These are phyloP conservation scores for Cricetomys ansorgei DNA, from an alignment of 2,113 vertebrate genomes.

Conservation along the genomic window DNA sequence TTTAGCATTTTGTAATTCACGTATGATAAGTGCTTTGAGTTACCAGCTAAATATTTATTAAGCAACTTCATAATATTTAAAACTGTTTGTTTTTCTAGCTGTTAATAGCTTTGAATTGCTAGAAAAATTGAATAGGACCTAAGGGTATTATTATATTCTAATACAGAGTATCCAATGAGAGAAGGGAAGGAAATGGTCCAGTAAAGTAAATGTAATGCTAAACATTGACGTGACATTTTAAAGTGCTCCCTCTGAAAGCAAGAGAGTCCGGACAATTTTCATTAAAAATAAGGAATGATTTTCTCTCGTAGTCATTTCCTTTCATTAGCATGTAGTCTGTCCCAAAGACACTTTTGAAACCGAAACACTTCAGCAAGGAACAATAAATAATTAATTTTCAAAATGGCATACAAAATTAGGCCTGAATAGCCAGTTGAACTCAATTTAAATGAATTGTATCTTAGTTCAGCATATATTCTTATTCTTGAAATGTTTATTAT, in stretches of 20 bases:
- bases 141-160: conserved; percentile 15
- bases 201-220: conserved; percentile 22
- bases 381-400: not conserved
- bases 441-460: not conserved
- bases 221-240: not conserved
- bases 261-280: not conserved
- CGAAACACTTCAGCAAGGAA: not conserved
- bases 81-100: conserved; percentile 42
- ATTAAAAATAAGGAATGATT: not conserved
- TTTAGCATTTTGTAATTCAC: not conserved
- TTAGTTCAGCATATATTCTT: not conserved
- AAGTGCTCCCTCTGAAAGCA: not conserved
- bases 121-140: conserved; percentile 23
- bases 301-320: not conserved
- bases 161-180: not conserved
- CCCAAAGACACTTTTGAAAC: not conserved
- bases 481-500: not conserved
- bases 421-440: not conserved
- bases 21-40: not conserved
- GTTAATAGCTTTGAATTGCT: conserved; percentile 43
- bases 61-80: conserved; percentile 51
- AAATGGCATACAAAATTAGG: not conserved
- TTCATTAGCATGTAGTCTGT: not conserved
- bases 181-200: not conserved
- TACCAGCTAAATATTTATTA: conserved; percentile 28